Conservation (phyloP, 2,113 vertebrate genomes). For the Dunckerocampus dactyliophorus region DNA sequence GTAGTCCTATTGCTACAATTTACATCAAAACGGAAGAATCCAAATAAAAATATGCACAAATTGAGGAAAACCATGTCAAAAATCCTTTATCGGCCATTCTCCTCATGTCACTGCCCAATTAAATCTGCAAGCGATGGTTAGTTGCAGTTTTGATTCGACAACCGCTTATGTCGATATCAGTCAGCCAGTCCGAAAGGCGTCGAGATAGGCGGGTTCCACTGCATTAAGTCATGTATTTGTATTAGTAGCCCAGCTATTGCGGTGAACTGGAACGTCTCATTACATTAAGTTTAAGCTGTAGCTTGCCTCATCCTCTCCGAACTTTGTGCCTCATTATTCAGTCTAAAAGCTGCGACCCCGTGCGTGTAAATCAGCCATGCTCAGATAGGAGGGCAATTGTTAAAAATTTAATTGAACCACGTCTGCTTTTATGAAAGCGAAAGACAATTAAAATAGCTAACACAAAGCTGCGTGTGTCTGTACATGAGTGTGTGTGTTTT, state of each 20-base stretch:
- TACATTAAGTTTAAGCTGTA: conserved; percentile 34
- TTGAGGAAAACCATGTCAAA: too few species aligned
- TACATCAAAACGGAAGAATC: too few species aligned
- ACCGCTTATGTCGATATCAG: too few species aligned
- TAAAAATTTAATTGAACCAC: conserved; percentile 46
- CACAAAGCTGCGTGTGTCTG: conserved; percentile 8
- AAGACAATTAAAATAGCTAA: conserved; percentile 31
- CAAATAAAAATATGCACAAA: too few species aligned
- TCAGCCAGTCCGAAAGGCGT: too few species aligned
- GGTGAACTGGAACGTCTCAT: conserved; percentile 20
- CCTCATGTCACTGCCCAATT: too few species aligned
- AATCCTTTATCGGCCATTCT: too few species aligned
- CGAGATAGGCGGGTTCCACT: too few species aligned
- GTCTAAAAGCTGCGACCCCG: conserved; percentile 27
- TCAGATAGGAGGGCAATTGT: conserved; percentile 43
- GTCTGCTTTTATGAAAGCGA: conserved; percentile 32
- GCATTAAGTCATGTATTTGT: too few species aligned
- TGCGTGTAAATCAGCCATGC: conserved; percentile 33
- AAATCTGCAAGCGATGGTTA: too few species aligned
- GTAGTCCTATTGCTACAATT: too few species aligned
- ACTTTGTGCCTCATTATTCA: conserved; percentile 41
- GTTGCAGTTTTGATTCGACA: too few species aligned
- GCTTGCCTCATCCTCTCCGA: conserved; percentile 27
- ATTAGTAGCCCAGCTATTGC: conserved; percentile 1
- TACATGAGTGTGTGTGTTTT: conserved; percentile 18